Evolutionary conservation across 1,140 invertebrate genomes (phyloP).

Genomic region (Eumeta japonica): DNA sequence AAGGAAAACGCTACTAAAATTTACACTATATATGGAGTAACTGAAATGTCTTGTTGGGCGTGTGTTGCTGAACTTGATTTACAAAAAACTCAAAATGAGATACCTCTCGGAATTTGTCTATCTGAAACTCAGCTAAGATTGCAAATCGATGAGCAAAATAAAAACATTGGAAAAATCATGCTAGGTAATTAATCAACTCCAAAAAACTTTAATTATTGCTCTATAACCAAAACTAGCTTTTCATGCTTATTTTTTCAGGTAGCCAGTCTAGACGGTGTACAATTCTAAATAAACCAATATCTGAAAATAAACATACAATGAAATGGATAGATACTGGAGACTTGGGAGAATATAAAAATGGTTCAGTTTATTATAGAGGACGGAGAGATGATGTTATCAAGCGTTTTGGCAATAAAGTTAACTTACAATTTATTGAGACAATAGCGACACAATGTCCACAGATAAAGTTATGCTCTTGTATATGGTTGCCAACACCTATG

Average conservation of each 20-base stretch:
- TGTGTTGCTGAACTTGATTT: constrained; percentile 61
- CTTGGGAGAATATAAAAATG: constrained; percentile 56
- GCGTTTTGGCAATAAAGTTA: constrained; percentile 69
- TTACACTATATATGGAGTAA: constrained; percentile 65
- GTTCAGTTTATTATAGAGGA: constrained; percentile 63
- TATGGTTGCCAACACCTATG: constrained; percentile 52
- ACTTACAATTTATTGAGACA: constrained; percentile 62
- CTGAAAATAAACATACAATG: constrained; percentile 30
- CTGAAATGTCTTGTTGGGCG: constrained; percentile 84
- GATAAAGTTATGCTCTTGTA: constrained; percentile 52
- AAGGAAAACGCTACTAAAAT: constrained; percentile 31
- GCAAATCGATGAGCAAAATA: constrained; percentile 19
- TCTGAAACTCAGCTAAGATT: constrained; percentile 62
- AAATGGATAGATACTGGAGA: constrained; percentile 70
- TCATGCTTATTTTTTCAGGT: constrained; percentile 56
- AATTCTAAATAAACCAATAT: constrained; percentile 56
- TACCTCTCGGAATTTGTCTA: constrained; percentile 62
- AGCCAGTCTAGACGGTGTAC: constrained; percentile 64
- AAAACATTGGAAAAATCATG: constrained; percentile 60
- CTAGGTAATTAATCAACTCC: constrained; percentile 47
- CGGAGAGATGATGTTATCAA: constrained; percentile 71
- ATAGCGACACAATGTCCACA: constrained; percentile 44
- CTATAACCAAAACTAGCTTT: too few relatives aligned
- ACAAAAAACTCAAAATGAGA: constrained; percentile 25
- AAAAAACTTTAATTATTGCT: too few relatives aligned